Base-by-base conservation (phyloP, 2,888 invertebrate species). In the Nudaria mundana region DNA sequence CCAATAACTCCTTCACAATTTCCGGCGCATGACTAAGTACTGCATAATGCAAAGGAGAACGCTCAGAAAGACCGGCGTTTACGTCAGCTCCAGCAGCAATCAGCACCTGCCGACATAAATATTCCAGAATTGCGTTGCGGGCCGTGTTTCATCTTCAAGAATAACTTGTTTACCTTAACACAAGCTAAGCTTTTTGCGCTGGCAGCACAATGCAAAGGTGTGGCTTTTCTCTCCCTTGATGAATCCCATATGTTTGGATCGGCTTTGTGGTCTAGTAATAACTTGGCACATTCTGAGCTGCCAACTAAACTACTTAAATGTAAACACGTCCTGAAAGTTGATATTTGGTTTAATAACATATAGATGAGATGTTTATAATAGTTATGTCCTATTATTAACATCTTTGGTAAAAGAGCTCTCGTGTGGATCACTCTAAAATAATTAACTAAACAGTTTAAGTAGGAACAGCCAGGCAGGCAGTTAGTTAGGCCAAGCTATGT, bases 11-110 rank as follows among this genome's bases (percentile, higher is more conserved):
- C 64, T 91, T 90, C 2, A 94, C 94, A 60, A 95, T 95, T 50
- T 94, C 93, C 38, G 91, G 85, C 7, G 93, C 92, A 64, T 93
- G 91, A 63, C 93, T 94, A 53, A 94, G 91, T 35, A 96, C 95
- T 0, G 97, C 97, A 71, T 94, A 95, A 72, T 96, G 95, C 46
- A 97, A 80, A 0, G 97, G 94, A 25, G 95, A 95, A 49, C 92
- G 91, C 37, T 91, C 91, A 37, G 81, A 89, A 32, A 92, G 81
- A 8, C 95, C 95, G 5, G 94, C 93, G 63, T 95, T 93, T n/a
- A 95, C 92, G 58, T 94, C 93, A n/a, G 95, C 95, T 1, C 94
- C 94, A 41, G 92, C 90, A 44, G 91, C 90, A 40, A 96, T 81
- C 48, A 97, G 73, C 55, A 92, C 76, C 78, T 92, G 86, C 22